Percentiles rank a stretch among this genome's conserved stretches.
Conservation (phyloP, 2,113 vertebrate species). For the Chloropsis hardwickii region DNA sequence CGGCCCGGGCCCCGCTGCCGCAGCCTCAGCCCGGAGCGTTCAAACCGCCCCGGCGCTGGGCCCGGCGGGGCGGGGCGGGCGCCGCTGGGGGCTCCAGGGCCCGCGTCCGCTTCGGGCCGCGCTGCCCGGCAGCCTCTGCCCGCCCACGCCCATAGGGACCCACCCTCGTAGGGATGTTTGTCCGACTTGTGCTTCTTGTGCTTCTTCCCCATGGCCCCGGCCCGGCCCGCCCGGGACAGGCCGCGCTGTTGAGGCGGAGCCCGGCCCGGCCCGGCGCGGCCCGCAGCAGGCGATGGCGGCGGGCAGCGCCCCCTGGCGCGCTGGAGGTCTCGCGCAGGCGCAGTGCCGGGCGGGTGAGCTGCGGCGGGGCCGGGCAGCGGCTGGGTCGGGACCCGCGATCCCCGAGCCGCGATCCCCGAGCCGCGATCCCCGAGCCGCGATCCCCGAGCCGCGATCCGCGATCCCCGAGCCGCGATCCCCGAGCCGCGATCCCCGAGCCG, state of each 20-base stretch:
- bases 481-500: too few species aligned
- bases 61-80: not conserved
- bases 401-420: too few species aligned
- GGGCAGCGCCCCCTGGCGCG: not conserved
- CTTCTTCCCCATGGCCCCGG: conserved; percentile 87
- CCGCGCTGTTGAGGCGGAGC: conserved; percentile 26
- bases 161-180: conserved; percentile 88
- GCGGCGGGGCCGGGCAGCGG: too few species aligned
- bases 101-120: not conserved
- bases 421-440: too few species aligned
- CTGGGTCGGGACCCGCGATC: accelerated
- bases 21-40: not conserved
- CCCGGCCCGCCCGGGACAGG: not conserved
- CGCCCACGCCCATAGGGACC: conserved; percentile 78
- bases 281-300: not conserved
- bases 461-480: too few species aligned
- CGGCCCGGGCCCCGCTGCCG: not conserved
- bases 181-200: conserved; percentile 95
- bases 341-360: accelerated
- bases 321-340: not conserved
- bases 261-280: not conserved
- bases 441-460: too few species aligned
- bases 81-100: not conserved
- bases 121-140: not conserved
- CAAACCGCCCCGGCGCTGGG: not conserved